Evolutionary conservation across 2,113 vertebrate species (phyloP).

Genomic region (western clawed frog (Xenopus tropicalis)): UCB_Xtro_10.0 CM004443.2:212032001-212032500

Average conservation of each 20-base stretch:
- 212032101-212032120: neutral
- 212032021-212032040: neutral
- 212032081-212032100: neutral
- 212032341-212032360: neutral
- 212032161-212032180: constrained; percentile 13
- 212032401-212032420: no score
- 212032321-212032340: neutral
- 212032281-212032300: neutral
- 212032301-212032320: no score
- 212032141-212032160: constrained; percentile 4
- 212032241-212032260: constrained; percentile 8
- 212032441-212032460: no score
- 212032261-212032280: neutral
- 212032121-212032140: constrained; percentile 12
- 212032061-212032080: neutral
- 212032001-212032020: neutral
- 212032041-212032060: neutral
- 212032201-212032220: constrained; percentile 9
- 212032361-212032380: neutral
- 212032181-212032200: constrained; percentile 26
- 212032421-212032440: no score
- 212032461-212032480: no score
- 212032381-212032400: neutral
- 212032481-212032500: no score
- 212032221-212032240: constrained; percentile 15